Evolutionary conservation across 92 coral and sea anemone genomes (phyloP).

Genomic region (Porites cylindrica): DNA sequence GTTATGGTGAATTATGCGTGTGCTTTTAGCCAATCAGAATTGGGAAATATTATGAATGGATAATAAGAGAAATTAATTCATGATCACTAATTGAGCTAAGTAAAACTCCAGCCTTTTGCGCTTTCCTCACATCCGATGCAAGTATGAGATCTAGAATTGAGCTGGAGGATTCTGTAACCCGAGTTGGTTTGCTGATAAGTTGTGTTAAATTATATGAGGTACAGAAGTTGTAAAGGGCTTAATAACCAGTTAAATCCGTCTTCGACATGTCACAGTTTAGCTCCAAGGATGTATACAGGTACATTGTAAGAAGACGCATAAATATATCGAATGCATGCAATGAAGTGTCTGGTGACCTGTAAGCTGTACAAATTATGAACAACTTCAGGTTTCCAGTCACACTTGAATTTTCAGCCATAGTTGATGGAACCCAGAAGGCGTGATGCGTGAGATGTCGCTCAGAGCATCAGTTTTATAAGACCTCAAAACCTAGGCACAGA

Average conservation of each 20-base stretch:
- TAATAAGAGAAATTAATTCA: conserved; percentile 27
- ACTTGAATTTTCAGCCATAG: too few relatives aligned
- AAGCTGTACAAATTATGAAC: too few relatives aligned
- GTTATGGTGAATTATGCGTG: too few relatives aligned
- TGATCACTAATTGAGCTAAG: conserved; percentile 58
- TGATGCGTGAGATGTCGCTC: too few relatives aligned
- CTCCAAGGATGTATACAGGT: not conserved
- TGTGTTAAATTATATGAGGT: not conserved
- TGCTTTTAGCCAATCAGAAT: too few relatives aligned
- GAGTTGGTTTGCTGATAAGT: not conserved
- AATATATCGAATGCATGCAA: not conserved
- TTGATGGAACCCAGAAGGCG: too few relatives aligned
- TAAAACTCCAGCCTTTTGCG: conserved; percentile 38
- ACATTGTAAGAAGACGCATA: not conserved
- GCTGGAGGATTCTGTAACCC: not conserved
- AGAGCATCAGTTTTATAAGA: too few relatives aligned
- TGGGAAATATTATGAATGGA: too few relatives aligned
- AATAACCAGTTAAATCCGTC: too few relatives aligned
- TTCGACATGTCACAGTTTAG: not conserved
- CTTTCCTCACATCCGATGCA: conserved; percentile 45
- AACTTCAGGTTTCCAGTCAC: too few relatives aligned
- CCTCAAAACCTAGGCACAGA: too few relatives aligned
- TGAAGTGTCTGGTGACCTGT: too few relatives aligned
- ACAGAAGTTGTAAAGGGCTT: not conserved
- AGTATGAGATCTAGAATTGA: conserved; percentile 54